Conservation (phyloP, 2,797 vertebrate genomes). For the Myotis myotis region DNA sequence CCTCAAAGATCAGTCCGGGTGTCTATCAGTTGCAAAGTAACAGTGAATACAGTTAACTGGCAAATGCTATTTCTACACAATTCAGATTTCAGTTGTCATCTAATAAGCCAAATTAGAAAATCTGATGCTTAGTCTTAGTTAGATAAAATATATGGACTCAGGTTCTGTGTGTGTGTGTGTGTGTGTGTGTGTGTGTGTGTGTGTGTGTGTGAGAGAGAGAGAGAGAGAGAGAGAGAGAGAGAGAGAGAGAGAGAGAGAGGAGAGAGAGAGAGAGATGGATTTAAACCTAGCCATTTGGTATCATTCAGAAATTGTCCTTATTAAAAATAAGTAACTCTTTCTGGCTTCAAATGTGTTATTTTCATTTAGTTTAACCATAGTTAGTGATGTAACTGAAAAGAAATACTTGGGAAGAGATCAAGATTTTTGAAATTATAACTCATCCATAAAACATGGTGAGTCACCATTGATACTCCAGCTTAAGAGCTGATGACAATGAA, state of each 20-base stretch:
- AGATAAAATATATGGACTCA: not conserved
- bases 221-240: not conserved
- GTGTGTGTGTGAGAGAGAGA: no score
- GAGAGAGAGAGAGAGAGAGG: no score
- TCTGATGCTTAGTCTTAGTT: not conserved
- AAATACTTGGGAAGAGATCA: not conserved
- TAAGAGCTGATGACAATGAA: not conserved
- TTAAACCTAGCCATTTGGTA: not conserved
- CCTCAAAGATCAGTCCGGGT: not conserved
- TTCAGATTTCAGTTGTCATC: not conserved
- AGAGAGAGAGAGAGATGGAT: not conserved
- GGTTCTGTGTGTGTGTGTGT: not conserved
- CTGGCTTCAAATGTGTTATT: not conserved
- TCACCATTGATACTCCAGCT: not conserved
- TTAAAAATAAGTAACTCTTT: not conserved
- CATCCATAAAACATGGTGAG: not conserved
- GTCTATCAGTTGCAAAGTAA: not conserved
- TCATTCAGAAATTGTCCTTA: slow-evolving; percentile 4
- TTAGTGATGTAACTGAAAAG: not conserved
- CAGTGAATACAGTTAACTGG: not conserved
- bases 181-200: not conserved
- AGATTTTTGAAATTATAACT: not conserved
- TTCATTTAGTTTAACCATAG: slow-evolving; percentile 10
- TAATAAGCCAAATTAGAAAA: slow-evolving; percentile 23
- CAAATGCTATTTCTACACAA: not conserved